Percentiles rank a stretch among this genome's conserved stretches.
Conservation (phyloP, 1,140 invertebrate genomes). For the Brachionus sp. region DNA sequence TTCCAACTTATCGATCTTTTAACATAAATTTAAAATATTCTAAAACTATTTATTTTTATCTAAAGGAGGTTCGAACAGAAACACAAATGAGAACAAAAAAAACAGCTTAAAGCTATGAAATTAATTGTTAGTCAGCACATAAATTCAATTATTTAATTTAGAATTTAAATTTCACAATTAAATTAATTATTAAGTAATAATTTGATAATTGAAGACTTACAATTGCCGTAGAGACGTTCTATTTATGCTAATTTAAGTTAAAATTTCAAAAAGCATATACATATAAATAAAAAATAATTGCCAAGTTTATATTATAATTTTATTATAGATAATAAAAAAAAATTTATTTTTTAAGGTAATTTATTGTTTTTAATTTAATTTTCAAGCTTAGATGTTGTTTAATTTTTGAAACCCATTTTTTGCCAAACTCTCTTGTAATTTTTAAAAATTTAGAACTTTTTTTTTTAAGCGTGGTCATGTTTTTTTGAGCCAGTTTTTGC, state of each 20-base stretch:
- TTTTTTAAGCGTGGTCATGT: neutral
- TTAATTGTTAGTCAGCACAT: too few species aligned
- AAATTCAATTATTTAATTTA: too few species aligned
- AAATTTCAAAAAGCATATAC: neutral
- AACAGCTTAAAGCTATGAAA: too few species aligned
- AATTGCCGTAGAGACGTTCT: neutral
- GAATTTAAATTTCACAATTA: neutral
- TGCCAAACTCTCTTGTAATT: too few species aligned
- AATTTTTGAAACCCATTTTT: too few species aligned
- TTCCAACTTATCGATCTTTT: too few species aligned
- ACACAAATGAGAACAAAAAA: too few species aligned
- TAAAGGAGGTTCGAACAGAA: too few species aligned
- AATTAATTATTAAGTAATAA: neutral
- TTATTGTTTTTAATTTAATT: neutral
- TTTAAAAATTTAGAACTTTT: too few species aligned
- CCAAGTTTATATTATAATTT: neutral
- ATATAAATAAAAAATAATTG: neutral
- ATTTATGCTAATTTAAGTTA: conserved; percentile 3
- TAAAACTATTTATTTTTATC: too few species aligned
- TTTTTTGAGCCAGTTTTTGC: neutral
- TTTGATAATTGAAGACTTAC: neutral
- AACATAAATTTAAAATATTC: too few species aligned
- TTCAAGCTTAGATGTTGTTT: neutral
- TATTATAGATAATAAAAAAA: neutral
- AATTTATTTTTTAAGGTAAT: neutral